A percentile compares a stretch with the other conserved stretches of the same genome.
Evolutionary conservation across 2,797 vertebrate species (phyloP).

Genomic region (Hyperoplus lanceolatus): DNA sequence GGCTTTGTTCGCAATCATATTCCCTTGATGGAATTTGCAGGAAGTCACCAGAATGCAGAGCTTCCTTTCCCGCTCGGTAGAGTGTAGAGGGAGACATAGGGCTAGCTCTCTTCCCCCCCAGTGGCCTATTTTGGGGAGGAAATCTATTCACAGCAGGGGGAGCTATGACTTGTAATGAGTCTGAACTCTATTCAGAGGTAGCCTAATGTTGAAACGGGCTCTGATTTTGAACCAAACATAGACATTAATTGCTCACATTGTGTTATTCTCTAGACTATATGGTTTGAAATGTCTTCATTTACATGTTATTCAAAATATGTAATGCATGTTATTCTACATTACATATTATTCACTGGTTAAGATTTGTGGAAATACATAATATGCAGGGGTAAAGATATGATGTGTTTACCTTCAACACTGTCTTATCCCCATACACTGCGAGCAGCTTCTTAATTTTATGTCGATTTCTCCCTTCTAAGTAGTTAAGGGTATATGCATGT

Average conservation of each 20-base stretch:
- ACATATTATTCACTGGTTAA: not conserved
- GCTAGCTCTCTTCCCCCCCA: conserved; percentile 27
- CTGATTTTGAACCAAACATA: conserved; percentile 8
- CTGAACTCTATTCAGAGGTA: conserved; percentile 23
- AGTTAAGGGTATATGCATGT: conserved; percentile 29
- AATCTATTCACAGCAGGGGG: conserved; percentile 80
- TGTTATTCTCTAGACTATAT: not conserved
- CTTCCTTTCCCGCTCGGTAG: conserved; percentile 29
- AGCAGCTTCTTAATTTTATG: conserved; percentile 2
- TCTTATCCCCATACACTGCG: not conserved
- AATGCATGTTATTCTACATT: not conserved
- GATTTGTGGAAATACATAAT: conserved; percentile 14
- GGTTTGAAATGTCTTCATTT: not conserved
- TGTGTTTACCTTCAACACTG: not conserved
- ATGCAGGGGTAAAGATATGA: not conserved
- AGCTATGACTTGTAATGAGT: conserved; percentile 70
- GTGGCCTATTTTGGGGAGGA: conserved; percentile 49
- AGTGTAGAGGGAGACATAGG: conserved; percentile 40
- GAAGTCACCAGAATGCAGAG: conserved; percentile 21
- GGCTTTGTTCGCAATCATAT: conserved; percentile 22
- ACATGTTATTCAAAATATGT: not conserved
- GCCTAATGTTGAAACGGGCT: conserved; percentile 14
- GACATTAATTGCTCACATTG: not conserved
- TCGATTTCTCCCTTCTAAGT: not conserved
- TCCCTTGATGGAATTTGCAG: conserved; percentile 18